phyloP scores from a whole-genome alignment of 2,797 vertebrate genomes.

The Dendrocincla fuliginosa region DNA sequence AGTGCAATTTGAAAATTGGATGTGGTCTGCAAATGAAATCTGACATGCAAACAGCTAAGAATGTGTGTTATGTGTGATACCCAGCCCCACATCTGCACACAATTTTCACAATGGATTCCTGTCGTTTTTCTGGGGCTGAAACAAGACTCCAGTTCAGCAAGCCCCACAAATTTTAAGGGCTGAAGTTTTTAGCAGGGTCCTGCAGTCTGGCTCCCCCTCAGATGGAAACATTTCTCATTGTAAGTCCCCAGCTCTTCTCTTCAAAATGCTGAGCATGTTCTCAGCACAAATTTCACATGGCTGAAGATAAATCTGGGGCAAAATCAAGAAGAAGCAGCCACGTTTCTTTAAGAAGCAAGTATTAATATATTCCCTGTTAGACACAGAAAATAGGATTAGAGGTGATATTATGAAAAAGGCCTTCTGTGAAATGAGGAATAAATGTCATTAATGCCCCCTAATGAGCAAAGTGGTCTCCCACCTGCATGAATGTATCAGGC shows the following conservation, averaged over 20 bases:
- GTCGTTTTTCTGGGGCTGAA: slow-evolving; percentile 30
- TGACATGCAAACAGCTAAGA: not conserved
- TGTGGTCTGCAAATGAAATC: not conserved
- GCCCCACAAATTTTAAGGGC: not conserved
- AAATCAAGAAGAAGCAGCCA: not conserved
- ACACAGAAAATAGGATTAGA: slow-evolving; percentile 12
- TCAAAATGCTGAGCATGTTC: not conserved
- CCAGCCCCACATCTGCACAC: slow-evolving; percentile 30
- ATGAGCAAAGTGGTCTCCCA: not conserved
- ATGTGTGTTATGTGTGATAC: not conserved
- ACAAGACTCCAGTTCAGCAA: slow-evolving; percentile 11
- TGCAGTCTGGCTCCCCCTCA: not conserved
- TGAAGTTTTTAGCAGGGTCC: not conserved
- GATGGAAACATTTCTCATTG: not conserved
- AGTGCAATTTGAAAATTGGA: not conserved
- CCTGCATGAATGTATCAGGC: not conserved
- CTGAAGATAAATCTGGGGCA: slow-evolving; percentile 11
- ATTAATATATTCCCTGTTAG: slow-evolving; percentile 48
- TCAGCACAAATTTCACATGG: not conserved
- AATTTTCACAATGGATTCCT: slow-evolving; percentile 52
- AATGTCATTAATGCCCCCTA: slow-evolving; percentile 21
- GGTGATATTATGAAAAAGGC: not conserved
- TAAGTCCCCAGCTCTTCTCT: not conserved
- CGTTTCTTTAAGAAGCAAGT: not conserved
- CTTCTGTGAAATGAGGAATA: slow-evolving; percentile 29